Evolutionary conservation across 2,888 invertebrate species (phyloP).

Genomic region (Eustalomyia histrio): DNA sequence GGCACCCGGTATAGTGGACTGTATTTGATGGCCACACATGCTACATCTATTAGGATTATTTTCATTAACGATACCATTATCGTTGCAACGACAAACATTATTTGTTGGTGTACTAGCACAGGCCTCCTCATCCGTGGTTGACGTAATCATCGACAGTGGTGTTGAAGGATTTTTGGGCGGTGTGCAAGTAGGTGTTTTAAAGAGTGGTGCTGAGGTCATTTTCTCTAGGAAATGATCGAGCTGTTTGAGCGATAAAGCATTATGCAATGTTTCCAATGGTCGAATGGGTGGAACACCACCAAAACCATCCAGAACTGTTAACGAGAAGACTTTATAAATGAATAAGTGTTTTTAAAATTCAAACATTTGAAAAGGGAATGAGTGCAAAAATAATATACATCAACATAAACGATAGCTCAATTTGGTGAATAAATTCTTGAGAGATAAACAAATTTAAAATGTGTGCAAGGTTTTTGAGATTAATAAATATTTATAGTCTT

Average conservation of each 20-base stretch:
- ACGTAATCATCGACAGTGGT: constrained; percentile 71
- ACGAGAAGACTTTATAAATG: constrained; percentile 59
- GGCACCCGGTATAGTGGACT: not conserved
- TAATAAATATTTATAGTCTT: too few species aligned
- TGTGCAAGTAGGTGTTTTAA: constrained; percentile 86
- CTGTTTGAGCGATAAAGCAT: constrained; percentile 94
- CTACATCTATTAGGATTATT: constrained; percentile 33
- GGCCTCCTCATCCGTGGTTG: constrained; percentile 51
- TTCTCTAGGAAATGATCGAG: constrained; percentile 93
- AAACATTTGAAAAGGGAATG: constrained; percentile 1
- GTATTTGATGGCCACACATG: constrained; percentile 50
- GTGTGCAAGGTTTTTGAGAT: too few species aligned
- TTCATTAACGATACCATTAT: constrained; percentile 38
- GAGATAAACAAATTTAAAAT: too few species aligned
- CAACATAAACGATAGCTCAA: not conserved
- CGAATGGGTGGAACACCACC: constrained; percentile 97
- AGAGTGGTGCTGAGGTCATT: constrained; percentile 88
- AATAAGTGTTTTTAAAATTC: constrained; percentile 50
- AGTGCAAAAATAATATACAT: constrained; percentile 3
- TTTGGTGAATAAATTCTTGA: too few species aligned
- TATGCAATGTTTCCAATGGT: constrained; percentile 98
- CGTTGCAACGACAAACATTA: constrained; percentile 54
- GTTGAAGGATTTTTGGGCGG: constrained; percentile 85
- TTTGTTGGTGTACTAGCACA: constrained; percentile 52
- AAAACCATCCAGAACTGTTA: constrained; percentile 88